Conservation (phyloP, 2,888 invertebrate species). For the Drosophila meridionalis region DNA sequence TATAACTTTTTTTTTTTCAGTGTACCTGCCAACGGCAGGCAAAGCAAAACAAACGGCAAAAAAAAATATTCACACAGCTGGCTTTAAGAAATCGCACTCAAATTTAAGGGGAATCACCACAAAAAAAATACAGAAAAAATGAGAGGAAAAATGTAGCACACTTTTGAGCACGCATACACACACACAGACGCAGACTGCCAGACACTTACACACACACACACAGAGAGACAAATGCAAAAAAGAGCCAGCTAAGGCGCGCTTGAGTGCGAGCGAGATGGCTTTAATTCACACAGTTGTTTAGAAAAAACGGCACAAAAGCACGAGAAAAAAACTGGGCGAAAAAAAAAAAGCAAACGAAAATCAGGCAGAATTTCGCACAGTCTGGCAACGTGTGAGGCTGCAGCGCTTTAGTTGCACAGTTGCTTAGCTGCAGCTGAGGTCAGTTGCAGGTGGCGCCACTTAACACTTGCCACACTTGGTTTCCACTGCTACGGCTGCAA, state of each 20-base stretch:
- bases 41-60: constrained; percentile 5
- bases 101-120: constrained; percentile 34
- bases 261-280: constrained; percentile 4
- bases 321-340: constrained; percentile 17
- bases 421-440: constrained; percentile 42
- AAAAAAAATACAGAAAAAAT: constrained; percentile 22
- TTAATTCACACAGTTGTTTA: constrained; percentile 53
- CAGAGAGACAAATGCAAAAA: background rate
- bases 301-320: constrained; percentile 78
- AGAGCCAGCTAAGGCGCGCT: background rate
- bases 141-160: constrained; percentile 61
- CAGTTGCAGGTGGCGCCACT: constrained; percentile 28
- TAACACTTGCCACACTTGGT: constrained; percentile 26
- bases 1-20: background rate
- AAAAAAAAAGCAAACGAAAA: constrained; percentile 2
- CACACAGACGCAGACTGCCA: background rate
- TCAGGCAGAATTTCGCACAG: constrained; percentile 2
- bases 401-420: background rate
- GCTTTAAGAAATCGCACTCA: background rate
- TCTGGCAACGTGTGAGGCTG: constrained; percentile 15
- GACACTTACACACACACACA: background rate
- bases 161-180: constrained; percentile 40
- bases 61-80: constrained; percentile 13
- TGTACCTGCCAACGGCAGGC: background rate
- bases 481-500: constrained; percentile 34